These are phyloP conservation scores for Tolmerus cingulatus DNA, from an alignment of 2,888 invertebrate genomes.

Conservation along the genomic window DNA sequence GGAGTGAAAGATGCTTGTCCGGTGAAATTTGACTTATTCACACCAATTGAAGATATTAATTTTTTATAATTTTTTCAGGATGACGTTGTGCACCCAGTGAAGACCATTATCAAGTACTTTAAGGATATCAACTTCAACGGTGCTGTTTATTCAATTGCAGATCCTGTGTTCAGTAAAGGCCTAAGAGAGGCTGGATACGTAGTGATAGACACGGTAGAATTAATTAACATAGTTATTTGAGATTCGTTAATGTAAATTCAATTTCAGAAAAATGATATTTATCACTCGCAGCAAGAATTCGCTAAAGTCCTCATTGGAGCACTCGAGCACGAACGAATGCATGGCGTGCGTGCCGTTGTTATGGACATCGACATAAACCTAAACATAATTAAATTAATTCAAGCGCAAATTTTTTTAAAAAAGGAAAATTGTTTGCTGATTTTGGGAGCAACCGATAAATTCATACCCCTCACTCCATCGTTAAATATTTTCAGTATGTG, in stretches of 20 bases:
- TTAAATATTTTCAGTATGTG: conserved; percentile 54
- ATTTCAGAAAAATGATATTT: neutral
- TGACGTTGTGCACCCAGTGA: conserved; percentile 63
- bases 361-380: conserved; percentile 63
- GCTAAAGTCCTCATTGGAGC: neutral
- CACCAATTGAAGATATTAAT: neutral
- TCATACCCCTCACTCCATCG: conserved; percentile 55
- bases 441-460: conserved; percentile 59
- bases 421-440: conserved; percentile 62
- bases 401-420: conserved; percentile 62
- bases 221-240: neutral
- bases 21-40: conserved; percentile 50
- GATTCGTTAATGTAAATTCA: neutral
- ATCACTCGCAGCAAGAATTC: neutral
- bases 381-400: conserved; percentile 62
- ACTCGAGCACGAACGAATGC: neutral
- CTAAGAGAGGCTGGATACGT: conserved; percentile 61
- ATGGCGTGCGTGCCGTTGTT: conserved; percentile 64
- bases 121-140: conserved; percentile 62
- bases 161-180: conserved; percentile 56
- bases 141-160: conserved; percentile 62
- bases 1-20: conserved; percentile 53
- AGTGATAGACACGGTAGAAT: neutral
- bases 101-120: conserved; percentile 63
- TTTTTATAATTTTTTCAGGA: neutral